Conservation (phyloP, 1,140 invertebrate species). For the Oppia nitens region DNA sequence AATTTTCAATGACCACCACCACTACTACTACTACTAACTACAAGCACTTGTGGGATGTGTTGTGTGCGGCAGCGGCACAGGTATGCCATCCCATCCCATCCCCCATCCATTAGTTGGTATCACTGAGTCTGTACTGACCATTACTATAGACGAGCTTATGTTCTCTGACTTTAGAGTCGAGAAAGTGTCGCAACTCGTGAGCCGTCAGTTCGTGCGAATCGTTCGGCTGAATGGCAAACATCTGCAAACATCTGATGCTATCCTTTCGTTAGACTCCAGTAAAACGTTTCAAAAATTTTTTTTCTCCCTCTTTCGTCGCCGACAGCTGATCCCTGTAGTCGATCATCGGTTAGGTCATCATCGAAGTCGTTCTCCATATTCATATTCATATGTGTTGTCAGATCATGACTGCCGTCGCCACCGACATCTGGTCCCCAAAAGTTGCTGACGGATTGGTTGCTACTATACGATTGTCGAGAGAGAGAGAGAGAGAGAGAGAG, state of each 20-base stretch:
- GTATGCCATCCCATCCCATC: no score
- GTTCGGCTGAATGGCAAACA: constrained; percentile 66
- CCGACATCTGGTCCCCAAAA: no score
- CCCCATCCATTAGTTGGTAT: constrained; percentile 1
- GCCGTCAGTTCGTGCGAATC: constrained; percentile 66
- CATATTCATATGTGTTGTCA: no score
- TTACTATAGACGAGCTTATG: constrained; percentile 66
- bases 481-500: no score
- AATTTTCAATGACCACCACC: no score
- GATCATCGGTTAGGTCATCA: constrained; percentile 45
- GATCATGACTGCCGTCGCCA: no score
- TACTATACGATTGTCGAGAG: no score
- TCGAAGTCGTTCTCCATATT: constrained; percentile 24
- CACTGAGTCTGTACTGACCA: constrained; percentile 57
- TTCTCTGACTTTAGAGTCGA: constrained; percentile 80
- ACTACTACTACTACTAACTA: no score
- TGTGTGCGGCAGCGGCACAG: no score
- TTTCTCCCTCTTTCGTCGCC: constrained; percentile 74
- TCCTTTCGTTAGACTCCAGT: constrained; percentile 89
- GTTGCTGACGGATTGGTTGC: no score
- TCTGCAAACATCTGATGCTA: constrained; percentile 93
- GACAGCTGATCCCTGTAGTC: constrained; percentile 63
- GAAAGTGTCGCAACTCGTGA: constrained; percentile 67
- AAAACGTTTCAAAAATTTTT: constrained; percentile 41
- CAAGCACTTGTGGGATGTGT: no score